These are phyloP conservation scores for Phaenicophaeus curvirostris DNA, from an alignment of 2,797 vertebrate genomes.

Conservation along the genomic window DNA sequence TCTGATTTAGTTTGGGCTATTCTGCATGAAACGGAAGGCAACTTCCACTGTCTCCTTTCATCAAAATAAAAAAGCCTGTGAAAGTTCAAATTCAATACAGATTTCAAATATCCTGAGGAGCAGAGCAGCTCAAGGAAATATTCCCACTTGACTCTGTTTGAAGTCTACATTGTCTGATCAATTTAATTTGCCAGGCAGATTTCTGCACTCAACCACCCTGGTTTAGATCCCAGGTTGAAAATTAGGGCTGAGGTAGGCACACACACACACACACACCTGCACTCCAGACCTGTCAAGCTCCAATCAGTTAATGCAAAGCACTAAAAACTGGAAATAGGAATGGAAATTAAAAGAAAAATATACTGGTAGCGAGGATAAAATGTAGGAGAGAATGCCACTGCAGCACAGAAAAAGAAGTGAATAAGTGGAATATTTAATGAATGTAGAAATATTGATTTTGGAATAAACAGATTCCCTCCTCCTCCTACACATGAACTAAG, in stretches of 20 bases:
- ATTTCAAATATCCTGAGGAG: constrained; percentile 51
- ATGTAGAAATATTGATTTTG: constrained; percentile 68
- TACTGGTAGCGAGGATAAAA: constrained; percentile 30
- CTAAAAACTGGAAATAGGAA: constrained; percentile 28
- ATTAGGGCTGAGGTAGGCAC: not conserved
- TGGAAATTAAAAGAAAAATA: constrained; percentile 40
- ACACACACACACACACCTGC: not conserved
- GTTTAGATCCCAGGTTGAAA: constrained; percentile 20
- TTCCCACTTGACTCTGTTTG: constrained; percentile 54
- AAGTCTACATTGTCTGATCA: constrained; percentile 53
- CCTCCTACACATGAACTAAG: constrained; percentile 52
- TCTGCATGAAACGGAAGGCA: constrained; percentile 44
- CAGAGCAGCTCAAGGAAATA: constrained; percentile 58
- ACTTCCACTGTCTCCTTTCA: constrained; percentile 59
- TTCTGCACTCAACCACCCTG: constrained; percentile 1
- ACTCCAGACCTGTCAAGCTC: constrained; percentile 8
- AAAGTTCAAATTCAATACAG: constrained; percentile 59
- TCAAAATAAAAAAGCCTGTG: constrained; percentile 45
- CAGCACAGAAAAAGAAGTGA: constrained; percentile 19
- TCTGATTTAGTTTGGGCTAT: constrained; percentile 36
- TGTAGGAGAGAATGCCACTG: constrained; percentile 35
- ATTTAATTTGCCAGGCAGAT: constrained; percentile 62
- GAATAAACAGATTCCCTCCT: constrained; percentile 64
- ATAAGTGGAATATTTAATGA: constrained; percentile 58
- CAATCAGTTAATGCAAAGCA: constrained; percentile 10